Evolutionary conservation across 2,888 invertebrate genomes (phyloP).

Genomic region (Synergus gifuensis): DNA sequence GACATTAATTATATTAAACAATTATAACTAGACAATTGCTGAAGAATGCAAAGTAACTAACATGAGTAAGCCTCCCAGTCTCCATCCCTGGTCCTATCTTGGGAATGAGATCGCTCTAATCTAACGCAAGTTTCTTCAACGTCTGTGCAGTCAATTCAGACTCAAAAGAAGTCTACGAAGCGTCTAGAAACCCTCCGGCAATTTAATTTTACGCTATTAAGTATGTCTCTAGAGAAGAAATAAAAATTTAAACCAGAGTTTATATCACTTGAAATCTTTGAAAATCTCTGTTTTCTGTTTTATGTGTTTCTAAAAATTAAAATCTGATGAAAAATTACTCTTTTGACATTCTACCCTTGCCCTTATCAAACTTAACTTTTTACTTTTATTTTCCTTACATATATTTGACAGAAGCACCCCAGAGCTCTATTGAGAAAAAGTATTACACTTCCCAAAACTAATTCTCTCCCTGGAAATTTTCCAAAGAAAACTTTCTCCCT

Average conservation of each 20-base stretch:
- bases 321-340: slow-evolving; percentile 9
- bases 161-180: slow-evolving; percentile 19
- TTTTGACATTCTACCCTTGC: not conserved
- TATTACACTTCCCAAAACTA: not conserved
- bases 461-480: not conserved
- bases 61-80: not conserved
- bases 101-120: slow-evolving; percentile 11
- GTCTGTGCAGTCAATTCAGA: slow-evolving; percentile 25
- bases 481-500: not conserved
- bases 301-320: not conserved
- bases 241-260: slow-evolving; percentile 5
- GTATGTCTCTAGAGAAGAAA: slow-evolving; percentile 3
- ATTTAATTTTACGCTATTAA: slow-evolving; percentile 12
- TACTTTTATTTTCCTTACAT: not conserved
- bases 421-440: not conserved
- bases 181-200: slow-evolving; percentile 3
- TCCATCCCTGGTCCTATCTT: slow-evolving; percentile 27
- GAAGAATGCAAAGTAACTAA: not conserved
- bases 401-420: not conserved
- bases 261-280: no score
- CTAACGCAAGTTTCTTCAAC: not conserved
- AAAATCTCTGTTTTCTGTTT: no score
- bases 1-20: no score
- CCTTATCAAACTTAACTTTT: slow-evolving; percentile 21
- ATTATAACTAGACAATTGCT: no score